These are phyloP conservation scores for Planiliza haematocheilus DNA, from an alignment of 2,113 vertebrate species.

Conservation along the genomic window DNA sequence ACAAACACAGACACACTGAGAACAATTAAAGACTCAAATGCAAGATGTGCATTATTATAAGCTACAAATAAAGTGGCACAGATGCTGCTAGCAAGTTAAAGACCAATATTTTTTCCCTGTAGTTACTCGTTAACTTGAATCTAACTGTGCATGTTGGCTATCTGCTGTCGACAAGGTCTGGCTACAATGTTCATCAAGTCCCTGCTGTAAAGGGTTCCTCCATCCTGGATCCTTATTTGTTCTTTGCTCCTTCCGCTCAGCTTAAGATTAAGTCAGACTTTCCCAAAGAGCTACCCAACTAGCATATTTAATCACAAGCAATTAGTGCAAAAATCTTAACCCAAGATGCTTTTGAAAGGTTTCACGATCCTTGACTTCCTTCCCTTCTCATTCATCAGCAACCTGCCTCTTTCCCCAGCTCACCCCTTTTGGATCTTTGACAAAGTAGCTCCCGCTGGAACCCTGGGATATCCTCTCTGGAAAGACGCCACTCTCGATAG, in stretches of 20 bases:
- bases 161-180: background rate
- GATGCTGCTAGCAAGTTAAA: slow-evolving; percentile 4
- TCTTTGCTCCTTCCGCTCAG: background rate
- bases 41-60: background rate
- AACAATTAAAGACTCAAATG: background rate
- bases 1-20: background rate
- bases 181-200: slow-evolving; percentile 11
- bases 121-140: slow-evolving; percentile 18
- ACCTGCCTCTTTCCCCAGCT: slow-evolving; percentile 45
- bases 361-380: background rate
- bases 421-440: slow-evolving; percentile 95
- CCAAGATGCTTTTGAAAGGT: no score
- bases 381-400: background rate
- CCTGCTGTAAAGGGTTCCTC: background rate
- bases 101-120: slow-evolving; percentile 17
- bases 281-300: background rate
- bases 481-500: slow-evolving; percentile 90
- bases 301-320: background rate
- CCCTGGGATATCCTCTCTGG: slow-evolving; percentile 97
- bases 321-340: background rate
- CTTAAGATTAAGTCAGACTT: background rate
- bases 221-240: background rate
- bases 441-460: slow-evolving; percentile 98
- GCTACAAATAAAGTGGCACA: slow-evolving; percentile 2
- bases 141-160: slow-evolving; percentile 5